phyloP scores from a whole-genome alignment of 2,888 invertebrate genomes.

The Clistopyga incitator region DNA sequence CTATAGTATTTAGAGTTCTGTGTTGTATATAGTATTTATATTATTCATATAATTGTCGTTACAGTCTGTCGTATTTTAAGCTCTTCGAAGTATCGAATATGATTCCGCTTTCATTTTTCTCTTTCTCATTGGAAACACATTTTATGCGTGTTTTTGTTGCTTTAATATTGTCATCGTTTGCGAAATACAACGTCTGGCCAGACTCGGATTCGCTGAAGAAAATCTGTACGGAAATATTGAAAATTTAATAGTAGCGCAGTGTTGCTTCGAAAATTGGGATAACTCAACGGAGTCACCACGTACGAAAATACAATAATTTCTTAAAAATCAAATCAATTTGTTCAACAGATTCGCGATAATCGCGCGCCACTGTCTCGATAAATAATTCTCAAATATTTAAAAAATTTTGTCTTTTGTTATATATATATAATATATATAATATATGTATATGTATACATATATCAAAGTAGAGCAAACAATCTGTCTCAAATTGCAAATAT shows the following conservation, averaged over 20 bases:
- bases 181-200: constrained; percentile 60
- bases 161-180: constrained; percentile 79
- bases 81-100: constrained; percentile 76
- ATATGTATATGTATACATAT: constrained; percentile 38
- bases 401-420: constrained; percentile 38
- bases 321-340: constrained; percentile 24
- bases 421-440: constrained; percentile 31
- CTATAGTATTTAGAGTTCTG: constrained; percentile 69
- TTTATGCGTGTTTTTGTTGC: constrained; percentile 51
- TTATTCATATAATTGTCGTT: constrained; percentile 75
- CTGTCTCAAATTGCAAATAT: constrained; percentile 71
- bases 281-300: constrained; percentile 5
- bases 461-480: constrained; percentile 60
- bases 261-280: constrained; percentile 13
- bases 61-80: constrained; percentile 80
- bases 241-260: not conserved
- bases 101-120: constrained; percentile 57
- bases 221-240: constrained; percentile 23
- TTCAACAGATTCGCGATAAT: constrained; percentile 39
- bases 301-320: constrained; percentile 1
- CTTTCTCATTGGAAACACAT: constrained; percentile 65
- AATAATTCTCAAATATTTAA: constrained; percentile 56
- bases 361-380: constrained; percentile 40
- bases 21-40: constrained; percentile 71
- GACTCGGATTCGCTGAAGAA: constrained; percentile 22